Percentiles rank a stretch among this genome's conserved stretches.
Conservation (phyloP, 1,140 invertebrate species). For the Achroia grisella region DNA sequence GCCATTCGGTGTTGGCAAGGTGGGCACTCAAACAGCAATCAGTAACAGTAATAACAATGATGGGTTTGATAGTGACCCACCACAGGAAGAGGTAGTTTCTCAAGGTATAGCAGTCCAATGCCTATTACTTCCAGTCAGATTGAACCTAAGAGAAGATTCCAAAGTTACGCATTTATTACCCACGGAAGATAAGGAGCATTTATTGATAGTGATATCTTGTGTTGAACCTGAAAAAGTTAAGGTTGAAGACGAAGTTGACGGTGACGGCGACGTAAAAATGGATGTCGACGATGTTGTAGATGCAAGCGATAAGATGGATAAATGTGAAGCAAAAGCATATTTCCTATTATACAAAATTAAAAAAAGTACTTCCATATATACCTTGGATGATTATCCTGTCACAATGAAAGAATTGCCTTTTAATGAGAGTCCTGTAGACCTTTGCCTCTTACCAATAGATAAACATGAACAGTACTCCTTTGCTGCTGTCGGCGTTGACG, state of each 20-base stretch:
- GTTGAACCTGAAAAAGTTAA: slow-evolving; percentile 45
- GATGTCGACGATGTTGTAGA: slow-evolving; percentile 46
- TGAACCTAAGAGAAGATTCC: slow-evolving; percentile 62
- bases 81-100: slow-evolving; percentile 48
- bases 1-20: slow-evolving; percentile 42
- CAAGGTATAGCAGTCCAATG: slow-evolving; percentile 70
- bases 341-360: slow-evolving; percentile 60
- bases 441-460: slow-evolving; percentile 78
- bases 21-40: slow-evolving; percentile 43
- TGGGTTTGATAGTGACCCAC: slow-evolving; percentile 60
- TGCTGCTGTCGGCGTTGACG: slow-evolving; percentile 78
- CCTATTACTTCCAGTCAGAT: slow-evolving; percentile 63
- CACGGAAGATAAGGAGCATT: slow-evolving; percentile 77
- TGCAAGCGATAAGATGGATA: slow-evolving; percentile 26
- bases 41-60: slow-evolving; percentile 53
- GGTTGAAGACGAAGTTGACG: slow-evolving; percentile 35
- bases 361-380: slow-evolving; percentile 51
- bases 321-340: slow-evolving; percentile 45
- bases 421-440: slow-evolving; percentile 79
- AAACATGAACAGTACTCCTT: slow-evolving; percentile 52
- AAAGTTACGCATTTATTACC: slow-evolving; percentile 77
- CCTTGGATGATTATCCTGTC: slow-evolving; percentile 75
- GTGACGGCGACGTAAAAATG: slow-evolving; percentile 51
- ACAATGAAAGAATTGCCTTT: slow-evolving; percentile 76
- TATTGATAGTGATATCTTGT: slow-evolving; percentile 77